Conservation (phyloP, 1,140 invertebrate species). For the Drosophila prosaltans region DNA sequence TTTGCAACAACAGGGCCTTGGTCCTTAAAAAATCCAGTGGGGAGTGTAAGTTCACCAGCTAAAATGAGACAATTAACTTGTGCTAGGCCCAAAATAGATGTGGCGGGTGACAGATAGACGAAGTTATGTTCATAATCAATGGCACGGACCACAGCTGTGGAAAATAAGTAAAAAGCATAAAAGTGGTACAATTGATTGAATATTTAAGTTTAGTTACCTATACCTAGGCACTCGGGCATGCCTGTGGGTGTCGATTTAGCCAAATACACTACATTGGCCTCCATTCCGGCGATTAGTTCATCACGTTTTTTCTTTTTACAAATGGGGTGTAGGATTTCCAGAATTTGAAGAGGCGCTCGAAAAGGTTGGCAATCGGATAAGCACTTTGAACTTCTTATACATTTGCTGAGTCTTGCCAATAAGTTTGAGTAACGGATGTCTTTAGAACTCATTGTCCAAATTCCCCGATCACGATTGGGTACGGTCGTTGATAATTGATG, state of each 20-base stretch:
- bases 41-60: slow-evolving; percentile 64
- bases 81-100: slow-evolving; percentile 30
- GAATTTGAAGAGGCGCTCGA: slow-evolving; percentile 34
- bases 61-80: slow-evolving; percentile 62
- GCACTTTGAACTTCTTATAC: slow-evolving; percentile 52
- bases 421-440: slow-evolving; percentile 72
- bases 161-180: not conserved
- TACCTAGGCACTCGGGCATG: slow-evolving; percentile 63
- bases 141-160: slow-evolving; percentile 70
- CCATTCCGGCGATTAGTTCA: slow-evolving; percentile 58
- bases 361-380: slow-evolving; percentile 55
- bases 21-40: slow-evolving; percentile 64
- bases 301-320: slow-evolving; percentile 27
- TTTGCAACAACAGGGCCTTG: slow-evolving; percentile 56
- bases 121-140: slow-evolving; percentile 52
- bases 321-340: slow-evolving; percentile 46
- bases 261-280: slow-evolving; percentile 78
- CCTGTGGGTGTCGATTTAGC: not conserved
- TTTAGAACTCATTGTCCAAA: slow-evolving; percentile 69
- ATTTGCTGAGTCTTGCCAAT: slow-evolving; percentile 55
- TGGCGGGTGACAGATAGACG: slow-evolving; percentile 66
- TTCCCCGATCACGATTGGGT: slow-evolving; percentile 28
- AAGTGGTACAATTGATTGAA: too few relatives aligned
- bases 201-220: slow-evolving; percentile 53
- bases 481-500: slow-evolving; percentile 53